These are phyloP conservation scores for Caenorhabditis sp. DNA, from an alignment of 2,888 invertebrate species.

Conservation along the genomic window DNA sequence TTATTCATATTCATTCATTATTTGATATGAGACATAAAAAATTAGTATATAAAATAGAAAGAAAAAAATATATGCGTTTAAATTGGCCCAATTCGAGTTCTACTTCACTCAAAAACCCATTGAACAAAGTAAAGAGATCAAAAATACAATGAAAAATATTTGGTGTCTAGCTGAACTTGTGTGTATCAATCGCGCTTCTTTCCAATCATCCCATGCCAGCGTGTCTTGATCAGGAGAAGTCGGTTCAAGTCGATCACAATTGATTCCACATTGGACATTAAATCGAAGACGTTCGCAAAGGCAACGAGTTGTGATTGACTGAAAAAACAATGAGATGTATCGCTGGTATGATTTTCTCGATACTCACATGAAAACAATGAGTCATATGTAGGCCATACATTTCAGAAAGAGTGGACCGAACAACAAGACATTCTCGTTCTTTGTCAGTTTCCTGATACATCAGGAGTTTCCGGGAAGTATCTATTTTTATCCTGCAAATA, in stretches of 20 bases:
- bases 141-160: background rate
- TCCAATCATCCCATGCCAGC: conserved; percentile 56
- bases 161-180: background rate
- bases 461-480: conserved; percentile 51
- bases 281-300: conserved; percentile 51
- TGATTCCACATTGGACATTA: conserved; percentile 45
- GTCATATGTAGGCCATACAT: conserved; percentile 49
- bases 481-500: conserved; percentile 55
- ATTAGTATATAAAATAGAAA: background rate
- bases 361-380: conserved; percentile 53
- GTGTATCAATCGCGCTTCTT: conserved; percentile 35
- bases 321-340: conserved; percentile 6
- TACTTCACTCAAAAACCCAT: background rate
- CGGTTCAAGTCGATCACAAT: conserved; percentile 49
- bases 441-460: conserved; percentile 50
- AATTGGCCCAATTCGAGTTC: background rate
- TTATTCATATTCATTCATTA: too few species aligned
- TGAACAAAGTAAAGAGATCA: background rate
- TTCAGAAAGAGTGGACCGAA: conserved; percentile 52
- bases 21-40: background rate
- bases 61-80: background rate
- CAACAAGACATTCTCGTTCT: conserved; percentile 53
- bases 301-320: conserved; percentile 55
- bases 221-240: conserved; percentile 50
- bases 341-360: background rate